These are phyloP conservation scores for Regulus satrapa DNA, from an alignment of 2,113 vertebrate species.

Conservation along the genomic window DNA sequence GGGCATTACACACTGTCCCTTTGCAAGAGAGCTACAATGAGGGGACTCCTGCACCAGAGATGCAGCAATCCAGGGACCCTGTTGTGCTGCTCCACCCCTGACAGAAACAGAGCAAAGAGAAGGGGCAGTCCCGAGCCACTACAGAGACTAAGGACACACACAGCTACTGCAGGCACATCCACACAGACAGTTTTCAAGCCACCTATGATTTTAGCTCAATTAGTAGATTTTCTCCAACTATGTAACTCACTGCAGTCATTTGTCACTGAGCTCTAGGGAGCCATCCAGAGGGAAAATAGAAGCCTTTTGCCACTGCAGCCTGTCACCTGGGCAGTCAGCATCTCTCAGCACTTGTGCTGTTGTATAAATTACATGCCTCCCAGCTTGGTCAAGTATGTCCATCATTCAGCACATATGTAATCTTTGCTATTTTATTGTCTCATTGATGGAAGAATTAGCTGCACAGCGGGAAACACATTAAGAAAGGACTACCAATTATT, in stretches of 20 bases:
- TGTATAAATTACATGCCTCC: constrained; percentile 58
- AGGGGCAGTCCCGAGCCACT: not conserved
- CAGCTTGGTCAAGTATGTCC: constrained; percentile 48
- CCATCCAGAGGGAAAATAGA: constrained; percentile 9
- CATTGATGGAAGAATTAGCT: constrained; percentile 57
- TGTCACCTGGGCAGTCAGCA: constrained; percentile 51
- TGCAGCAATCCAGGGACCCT: not conserved
- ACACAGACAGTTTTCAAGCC: not conserved
- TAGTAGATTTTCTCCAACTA: constrained; percentile 17
- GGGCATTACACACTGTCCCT: not conserved
- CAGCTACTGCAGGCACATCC: not conserved
- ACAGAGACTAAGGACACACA: not conserved
- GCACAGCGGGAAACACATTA: constrained; percentile 54
- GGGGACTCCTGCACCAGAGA: not conserved
- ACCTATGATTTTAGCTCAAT: not conserved
- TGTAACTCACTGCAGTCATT: constrained; percentile 36
- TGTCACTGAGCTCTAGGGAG: constrained; percentile 56
- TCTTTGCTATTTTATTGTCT: constrained; percentile 57
- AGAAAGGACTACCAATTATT: constrained; percentile 34
- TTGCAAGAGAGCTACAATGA: not conserved
- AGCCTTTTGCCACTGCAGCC: not conserved
- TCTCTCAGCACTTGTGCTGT: constrained; percentile 61
- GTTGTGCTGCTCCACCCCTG: not conserved
- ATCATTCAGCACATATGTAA: constrained; percentile 62
- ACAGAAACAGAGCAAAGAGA: not conserved